Base-by-base conservation (phyloP, 2,888 invertebrate species). In the Limnephilus auricula region DNA sequence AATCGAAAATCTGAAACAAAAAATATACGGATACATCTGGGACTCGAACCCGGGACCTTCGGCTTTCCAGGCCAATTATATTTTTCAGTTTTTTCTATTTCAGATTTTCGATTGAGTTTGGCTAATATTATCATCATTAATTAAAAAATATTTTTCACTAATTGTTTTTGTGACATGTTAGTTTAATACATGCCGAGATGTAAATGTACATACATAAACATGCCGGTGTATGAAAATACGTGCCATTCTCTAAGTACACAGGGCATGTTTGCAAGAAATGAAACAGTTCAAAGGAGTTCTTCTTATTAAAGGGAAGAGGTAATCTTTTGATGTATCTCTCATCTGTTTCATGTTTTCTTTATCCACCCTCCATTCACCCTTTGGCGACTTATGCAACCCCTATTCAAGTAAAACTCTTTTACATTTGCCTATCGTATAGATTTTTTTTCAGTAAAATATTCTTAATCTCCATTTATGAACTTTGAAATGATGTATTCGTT, bases 261-360 rank as follows among this genome's bases (percentile, higher is more conserved):
- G 50, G 25, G 50, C 50, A 65, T 25, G 50, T 65, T 65, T 65
- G 50, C 50, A 65, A 65, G 50, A 65, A 65, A 65, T 65, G 50
- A 65, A 65, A 65, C 50, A 32, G 31, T 83, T 83, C 83, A 83
- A 83, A 83, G 83, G 83, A 83, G 10, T 25, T 25, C 32, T 34
- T 83, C 83, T 83, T 83, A 34, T 83, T 83, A 83, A 83, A 83
- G 89, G 91, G 85, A 91, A 45, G 79, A 90, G 90, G 91, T 92
- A 91, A 91, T 90, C 91, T 90, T 90, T 91, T 90, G 90, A 92
- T 91, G 90, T 92, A 92, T 91, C 92, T 90, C 88, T 90, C 83
- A 82, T 50, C 90, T 88, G 91, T 80, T 89, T 92, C 90, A 78
- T 90, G 89, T 90, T 92, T 92, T 89, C 89, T 91, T 92, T 88